Evolutionary conservation across 2,888 invertebrate species (phyloP).

Genomic region (Pimpla rufipes): DNA sequence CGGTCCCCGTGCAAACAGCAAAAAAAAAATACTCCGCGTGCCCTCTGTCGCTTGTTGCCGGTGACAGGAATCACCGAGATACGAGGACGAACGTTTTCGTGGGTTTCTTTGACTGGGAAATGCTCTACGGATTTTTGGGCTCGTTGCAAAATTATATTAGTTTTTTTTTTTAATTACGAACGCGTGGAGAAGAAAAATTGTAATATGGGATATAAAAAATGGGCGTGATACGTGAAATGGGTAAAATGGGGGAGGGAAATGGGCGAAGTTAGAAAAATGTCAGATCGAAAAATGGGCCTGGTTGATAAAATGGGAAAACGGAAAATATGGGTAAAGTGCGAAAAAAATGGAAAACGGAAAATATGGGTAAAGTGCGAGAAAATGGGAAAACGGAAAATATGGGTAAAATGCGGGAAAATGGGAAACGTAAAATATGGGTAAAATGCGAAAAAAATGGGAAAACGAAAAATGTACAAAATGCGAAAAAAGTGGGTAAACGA

Average conservation of each 20-base stretch:
- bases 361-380: not conserved
- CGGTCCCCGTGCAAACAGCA: slow-evolving; percentile 53
- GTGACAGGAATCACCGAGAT: not conserved
- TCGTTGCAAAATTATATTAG: no score
- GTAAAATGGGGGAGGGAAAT: not conserved
- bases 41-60: not conserved
- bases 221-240: not conserved
- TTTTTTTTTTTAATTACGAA: no score
- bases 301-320: not conserved
- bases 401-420: no score
- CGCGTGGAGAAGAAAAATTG: not conserved
- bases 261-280: not conserved
- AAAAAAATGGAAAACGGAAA: not conserved
- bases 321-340: not conserved
- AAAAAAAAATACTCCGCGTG: slow-evolving; percentile 15
- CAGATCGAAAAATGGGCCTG: no score
- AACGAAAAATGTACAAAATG: no score
- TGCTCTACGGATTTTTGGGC: no score
- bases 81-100: not conserved
- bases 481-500: no score
- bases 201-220: not conserved
- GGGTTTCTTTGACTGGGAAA: not conserved
- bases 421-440: no score
- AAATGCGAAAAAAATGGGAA: no score
- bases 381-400: not conserved